Evolutionary conservation across 2,888 invertebrate genomes (phyloP), one percentile per base, ranked within the genome.

Genomic region (Lasioglossum villosulum): DNA sequence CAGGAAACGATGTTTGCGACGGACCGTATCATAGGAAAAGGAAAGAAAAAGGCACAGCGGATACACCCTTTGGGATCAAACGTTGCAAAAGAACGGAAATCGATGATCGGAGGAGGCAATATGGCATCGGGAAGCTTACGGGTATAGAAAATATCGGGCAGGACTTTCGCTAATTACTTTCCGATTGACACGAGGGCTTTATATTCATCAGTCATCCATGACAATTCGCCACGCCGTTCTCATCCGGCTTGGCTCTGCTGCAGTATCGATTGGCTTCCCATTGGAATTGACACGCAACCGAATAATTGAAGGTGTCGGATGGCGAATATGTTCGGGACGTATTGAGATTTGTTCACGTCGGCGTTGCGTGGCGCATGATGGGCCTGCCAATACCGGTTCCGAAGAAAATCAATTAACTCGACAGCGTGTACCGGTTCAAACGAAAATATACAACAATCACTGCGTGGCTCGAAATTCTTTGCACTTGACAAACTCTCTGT

Each of bases 261-360:
- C 80, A 42, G 75, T 80, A 84, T 84, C 84, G 85, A 85, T 85
- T 84, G 80, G 2, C 34, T 16, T 39, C 4, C 68, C 85, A 70
- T 52, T 76, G 80, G 76, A 84, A 79, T 80, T 84, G 84, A 84
- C 84, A 74, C 77, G 83, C 23, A 30, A 23, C 39, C 74, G 83
- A 83, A 70, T 83, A 75, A 86, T 81, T 77, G 74, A 77, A 78
- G 68, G 85, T 85, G 86, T 85, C 80, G 75, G 80, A 48, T 74
- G 39, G 70, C 68, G 27, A 76, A 63, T 45, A 14, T 19, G 59
- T 63, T 37, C 12, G 42, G n/a, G 34, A 48, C 45, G 14, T 45
- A 52, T 75, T 56, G 75, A 68, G 39, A 75, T 75, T 66, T 19
- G 30, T 30, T 68, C 37, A 19, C 30, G 56, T 66, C 23, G 23